A percentile compares a stretch with the other conserved stretches of the same genome.
Conservation (phyloP, 2,113 vertebrate genomes). For the Nothobranchius furzeri region DNA sequence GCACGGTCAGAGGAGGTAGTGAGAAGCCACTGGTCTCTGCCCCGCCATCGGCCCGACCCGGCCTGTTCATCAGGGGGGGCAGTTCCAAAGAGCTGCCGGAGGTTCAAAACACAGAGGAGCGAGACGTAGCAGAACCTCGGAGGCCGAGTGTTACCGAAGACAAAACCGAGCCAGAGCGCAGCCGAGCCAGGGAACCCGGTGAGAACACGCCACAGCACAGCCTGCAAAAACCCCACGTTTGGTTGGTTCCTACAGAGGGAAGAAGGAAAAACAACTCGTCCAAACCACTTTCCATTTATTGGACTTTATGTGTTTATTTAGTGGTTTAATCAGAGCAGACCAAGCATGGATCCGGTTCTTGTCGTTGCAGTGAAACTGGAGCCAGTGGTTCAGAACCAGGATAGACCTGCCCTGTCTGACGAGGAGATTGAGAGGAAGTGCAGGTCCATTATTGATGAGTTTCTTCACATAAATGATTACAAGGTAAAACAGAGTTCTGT, state of each 20-base stretch:
- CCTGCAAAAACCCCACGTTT: neutral
- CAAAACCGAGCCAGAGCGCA: conserved; percentile 76
- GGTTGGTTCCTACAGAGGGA: neutral
- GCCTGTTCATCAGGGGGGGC: conserved; percentile 80
- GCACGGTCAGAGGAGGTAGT: conserved; percentile 85
- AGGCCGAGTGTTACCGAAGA: conserved; percentile 85
- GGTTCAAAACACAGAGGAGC: conserved; percentile 81
- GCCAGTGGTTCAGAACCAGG: conserved; percentile 67
- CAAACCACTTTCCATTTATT: too few species aligned
- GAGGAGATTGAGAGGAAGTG: conserved; percentile 92
- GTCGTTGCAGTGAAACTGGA: conserved; percentile 81
- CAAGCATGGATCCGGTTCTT: neutral
- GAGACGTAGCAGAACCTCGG: conserved; percentile 85
- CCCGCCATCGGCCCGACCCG: conserved; percentile 68
- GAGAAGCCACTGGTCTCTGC: conserved; percentile 84
- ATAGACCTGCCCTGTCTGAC: conserved; percentile 83
- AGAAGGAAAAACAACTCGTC: too few species aligned
- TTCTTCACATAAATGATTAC: conserved; percentile 96
- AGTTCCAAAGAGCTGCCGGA: conserved; percentile 89
- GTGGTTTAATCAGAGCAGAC: neutral
- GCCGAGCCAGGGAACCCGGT: conserved; percentile 83
- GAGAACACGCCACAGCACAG: conserved; percentile 26
- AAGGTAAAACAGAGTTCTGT: conserved; percentile 79
- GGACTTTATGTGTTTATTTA: neutral
- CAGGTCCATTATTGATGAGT: conserved; percentile 96